Evolutionary conservation across 2,113 vertebrate species (phyloP), one percentile per base, ranked within the genome.

Genomic region (Gnathonemus longibarbis): DNA sequence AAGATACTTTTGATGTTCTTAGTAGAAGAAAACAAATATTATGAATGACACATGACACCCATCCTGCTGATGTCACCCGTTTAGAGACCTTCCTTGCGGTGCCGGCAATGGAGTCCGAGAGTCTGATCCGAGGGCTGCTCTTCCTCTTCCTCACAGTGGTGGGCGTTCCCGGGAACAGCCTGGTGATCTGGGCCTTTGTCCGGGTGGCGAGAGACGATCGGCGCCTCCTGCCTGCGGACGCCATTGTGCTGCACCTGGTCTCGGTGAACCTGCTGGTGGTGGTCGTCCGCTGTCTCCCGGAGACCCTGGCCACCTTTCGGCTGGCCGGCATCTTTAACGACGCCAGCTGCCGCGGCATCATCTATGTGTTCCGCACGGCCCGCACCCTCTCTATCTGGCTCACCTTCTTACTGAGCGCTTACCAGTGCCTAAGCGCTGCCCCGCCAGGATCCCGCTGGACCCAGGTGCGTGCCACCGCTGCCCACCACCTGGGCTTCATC

Each of bases 341-440:
- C 48, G 1, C 49, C 0, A 93, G 95, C 88, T 96, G 96, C 27
- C 96, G 95, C 70, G 90, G 92, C 1, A 92, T 96, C 52, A 95
- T 96, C 88, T 96, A 95, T 52, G 53, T 95, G 62, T 95, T 95
- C 92, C 93, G 96, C 70, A 95, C 93, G 0, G 93, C 93, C 3
- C 94, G 95, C 0, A 93, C 94, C 52, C 93, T 96, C 84, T 97
- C 95, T 8, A 96, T 96, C 88, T 96, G 95, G 95, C 92, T 97
- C 90, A 96, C 96, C 52, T 96, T 95, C 13, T 84, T 95, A 50
- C 92, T 96, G 52, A 96, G 96, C 3, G 92, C 92, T 13, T 96
- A 95, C 89, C 96, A 96, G 93, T 94, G 95, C 50, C 91, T 96
- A 70, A 94, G 95, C 91, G 92, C 96, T 0, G 91, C 94, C 10